Base-by-base conservation (phyloP, 2,113 vertebrate genomes). In the Tichodroma muraria region DNA sequence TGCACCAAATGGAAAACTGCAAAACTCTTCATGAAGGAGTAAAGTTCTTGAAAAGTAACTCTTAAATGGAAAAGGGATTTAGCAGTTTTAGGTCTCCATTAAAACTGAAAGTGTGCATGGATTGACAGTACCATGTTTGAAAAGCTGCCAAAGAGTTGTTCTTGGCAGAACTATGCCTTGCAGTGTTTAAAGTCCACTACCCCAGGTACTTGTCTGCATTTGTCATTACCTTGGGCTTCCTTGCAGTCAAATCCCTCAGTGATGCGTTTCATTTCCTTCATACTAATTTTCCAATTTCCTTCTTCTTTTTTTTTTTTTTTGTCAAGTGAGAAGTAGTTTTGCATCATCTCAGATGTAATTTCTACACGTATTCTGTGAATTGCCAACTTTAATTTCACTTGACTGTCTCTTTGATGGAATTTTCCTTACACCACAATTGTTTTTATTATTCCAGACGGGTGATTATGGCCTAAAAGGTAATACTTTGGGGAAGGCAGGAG, bases 381-480 rank as follows among this genome's bases (percentile, higher is more conserved):
- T 89, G 52, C 75, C 68, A 73, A 65, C 82, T 88, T 90, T 53
- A 68, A 95, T 97, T 96, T 95, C 78, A 85, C 22, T 73, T 56
- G 38, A 47, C 75, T 91, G 20, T 89, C 60, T 88, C 72, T 88
- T 64, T 75, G 76, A 80, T 90, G 78, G 57, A 61, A 80, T 93
- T 89, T 88, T 57, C n/a, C 37, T 14, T 68, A 21, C 25, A 31
- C 24, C 6, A 13, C 50, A 45, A 37, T 89, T 85, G 64, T 91
- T 93, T 93, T 86, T 88, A 38, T 88, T 88, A 75, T 89, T 95
- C 88, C 56, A 93, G 79, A 81, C 90, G 80, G 68, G 13, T 91
- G 79, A 78, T 79, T 90, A 71, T 42, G 76, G 53, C 22, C 79
- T 94, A 66, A 44, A 85, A 88, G 69, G 49, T 89, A 64, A 64